phyloP scores from a whole-genome alignment of 1,140 invertebrate genomes.

The Tetramorium alpestre region DNA sequence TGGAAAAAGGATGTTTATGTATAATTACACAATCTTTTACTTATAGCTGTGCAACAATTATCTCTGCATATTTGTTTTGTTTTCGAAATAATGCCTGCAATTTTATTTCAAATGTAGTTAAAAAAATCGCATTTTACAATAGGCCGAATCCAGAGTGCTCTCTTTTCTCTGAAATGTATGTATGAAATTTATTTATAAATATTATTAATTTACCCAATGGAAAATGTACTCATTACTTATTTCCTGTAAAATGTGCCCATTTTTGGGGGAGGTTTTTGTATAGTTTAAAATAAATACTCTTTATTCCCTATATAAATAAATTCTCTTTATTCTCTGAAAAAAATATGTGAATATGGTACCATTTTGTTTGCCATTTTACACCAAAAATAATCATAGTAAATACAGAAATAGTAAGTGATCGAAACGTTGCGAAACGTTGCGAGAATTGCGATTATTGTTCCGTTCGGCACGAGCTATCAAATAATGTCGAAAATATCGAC shows the following conservation, averaged over 20 bases:
- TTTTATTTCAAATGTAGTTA: constrained; percentile 20
- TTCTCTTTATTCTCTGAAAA: background rate
- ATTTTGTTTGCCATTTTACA: constrained; percentile 1
- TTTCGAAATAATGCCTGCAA: background rate
- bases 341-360: too few relatives aligned
- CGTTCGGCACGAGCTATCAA: background rate
- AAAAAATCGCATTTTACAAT: background rate
- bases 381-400: constrained; percentile 6
- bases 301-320: background rate
- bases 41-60: background rate
- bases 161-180: constrained; percentile 25
- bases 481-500: constrained; percentile 16
- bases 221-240: background rate
- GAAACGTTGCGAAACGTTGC: background rate
- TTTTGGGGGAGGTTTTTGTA: background rate
- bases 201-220: background rate
- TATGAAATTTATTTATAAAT: too few relatives aligned
- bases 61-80: background rate
- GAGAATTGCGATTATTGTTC: constrained; percentile 1
- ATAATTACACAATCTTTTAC: background rate
- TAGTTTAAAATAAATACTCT: constrained; percentile 21
- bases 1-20: background rate
- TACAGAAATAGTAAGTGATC: background rate
- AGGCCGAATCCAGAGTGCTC: background rate
- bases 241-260: background rate